Conservation (phyloP, 2,797 vertebrate species). For the Thunnus albacares region DNA sequence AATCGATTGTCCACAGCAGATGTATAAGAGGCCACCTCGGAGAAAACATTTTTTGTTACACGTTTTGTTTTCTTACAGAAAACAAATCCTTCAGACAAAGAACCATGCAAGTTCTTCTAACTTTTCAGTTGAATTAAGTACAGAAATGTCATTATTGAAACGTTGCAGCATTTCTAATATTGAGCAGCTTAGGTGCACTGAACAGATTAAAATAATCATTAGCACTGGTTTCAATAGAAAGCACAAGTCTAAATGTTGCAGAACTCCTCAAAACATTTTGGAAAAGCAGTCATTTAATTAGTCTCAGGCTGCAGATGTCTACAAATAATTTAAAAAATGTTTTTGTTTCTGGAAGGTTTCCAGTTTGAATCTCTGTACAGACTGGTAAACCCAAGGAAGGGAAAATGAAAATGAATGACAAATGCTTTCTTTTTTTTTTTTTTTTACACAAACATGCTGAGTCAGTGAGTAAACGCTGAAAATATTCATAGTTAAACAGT, state of each 20-base stretch:
- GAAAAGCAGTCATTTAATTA: slow-evolving; percentile 21
- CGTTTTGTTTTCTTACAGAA: neutral
- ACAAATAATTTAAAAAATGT: neutral
- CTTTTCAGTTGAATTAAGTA: neutral
- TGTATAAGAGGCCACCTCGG: neutral
- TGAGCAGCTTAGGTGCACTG: neutral
- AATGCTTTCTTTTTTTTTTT: neutral
- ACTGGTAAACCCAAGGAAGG: neutral
- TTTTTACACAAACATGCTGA: neutral
- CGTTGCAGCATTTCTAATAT: neutral
- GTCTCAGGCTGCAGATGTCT: neutral
- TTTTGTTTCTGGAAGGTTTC: slow-evolving; percentile 27
- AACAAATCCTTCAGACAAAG: neutral
- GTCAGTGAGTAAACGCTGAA: neutral
- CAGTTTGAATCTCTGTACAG: slow-evolving; percentile 2
- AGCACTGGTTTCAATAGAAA: neutral
- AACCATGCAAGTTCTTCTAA: neutral
- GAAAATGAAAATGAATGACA: neutral
- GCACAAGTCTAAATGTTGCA: slow-evolving; percentile 31
- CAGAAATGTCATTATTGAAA: neutral
- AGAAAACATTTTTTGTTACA: neutral
- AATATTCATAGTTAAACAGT: neutral
- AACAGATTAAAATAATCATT: slow-evolving; percentile 13
- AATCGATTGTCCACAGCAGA: neutral
- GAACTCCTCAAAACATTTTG: slow-evolving; percentile 1